These are phyloP conservation scores for Phocides pigmalion DNA, from an alignment of 1,140 invertebrate species.

Conservation along the genomic window DNA sequence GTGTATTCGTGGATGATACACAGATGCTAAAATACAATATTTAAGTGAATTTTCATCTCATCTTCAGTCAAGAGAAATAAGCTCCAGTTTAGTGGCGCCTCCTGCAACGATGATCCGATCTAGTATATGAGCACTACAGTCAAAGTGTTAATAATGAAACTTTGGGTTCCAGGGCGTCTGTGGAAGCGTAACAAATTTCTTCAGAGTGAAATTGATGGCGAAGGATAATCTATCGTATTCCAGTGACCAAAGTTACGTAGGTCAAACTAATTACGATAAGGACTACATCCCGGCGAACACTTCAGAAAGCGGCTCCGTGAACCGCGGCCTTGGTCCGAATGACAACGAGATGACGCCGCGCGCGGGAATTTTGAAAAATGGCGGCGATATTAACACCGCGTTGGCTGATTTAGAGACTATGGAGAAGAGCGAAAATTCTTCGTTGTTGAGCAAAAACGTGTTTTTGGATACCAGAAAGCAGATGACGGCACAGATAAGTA, in stretches of 20 bases:
- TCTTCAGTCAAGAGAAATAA: no score
- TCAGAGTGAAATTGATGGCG: conserved; percentile 84
- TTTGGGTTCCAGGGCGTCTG: conserved; percentile 84
- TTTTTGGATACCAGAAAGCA: conserved; percentile 84
- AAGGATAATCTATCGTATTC: conserved; percentile 80
- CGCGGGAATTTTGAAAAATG: conserved; percentile 54
- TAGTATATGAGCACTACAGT: no score
- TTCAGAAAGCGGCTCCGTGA: conserved; percentile 61
- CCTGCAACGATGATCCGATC: no score
- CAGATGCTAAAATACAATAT: no score
- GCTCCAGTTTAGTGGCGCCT: no score
- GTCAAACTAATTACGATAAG: conserved; percentile 73
- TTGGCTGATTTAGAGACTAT: conserved; percentile 79
- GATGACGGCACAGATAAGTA: conserved; percentile 86
- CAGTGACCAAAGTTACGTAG: conserved; percentile 73
- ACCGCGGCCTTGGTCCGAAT: conserved; percentile 64
- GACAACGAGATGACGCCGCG: conserved; percentile 67
- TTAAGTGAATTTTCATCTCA: no score
- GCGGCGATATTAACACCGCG: conserved; percentile 71
- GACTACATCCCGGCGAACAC: conserved; percentile 58
- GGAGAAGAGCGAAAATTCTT: conserved; percentile 59
- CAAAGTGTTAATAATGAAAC: neutral
- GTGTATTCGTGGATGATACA: no score
- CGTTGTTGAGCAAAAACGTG: conserved; percentile 52
- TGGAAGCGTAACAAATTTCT: conserved; percentile 86